Percentiles rank a stretch among this genome's conserved stretches.
Evolutionary conservation across 2,113 vertebrate species (phyloP).

Genomic region (Cichladusa arquata): DNA sequence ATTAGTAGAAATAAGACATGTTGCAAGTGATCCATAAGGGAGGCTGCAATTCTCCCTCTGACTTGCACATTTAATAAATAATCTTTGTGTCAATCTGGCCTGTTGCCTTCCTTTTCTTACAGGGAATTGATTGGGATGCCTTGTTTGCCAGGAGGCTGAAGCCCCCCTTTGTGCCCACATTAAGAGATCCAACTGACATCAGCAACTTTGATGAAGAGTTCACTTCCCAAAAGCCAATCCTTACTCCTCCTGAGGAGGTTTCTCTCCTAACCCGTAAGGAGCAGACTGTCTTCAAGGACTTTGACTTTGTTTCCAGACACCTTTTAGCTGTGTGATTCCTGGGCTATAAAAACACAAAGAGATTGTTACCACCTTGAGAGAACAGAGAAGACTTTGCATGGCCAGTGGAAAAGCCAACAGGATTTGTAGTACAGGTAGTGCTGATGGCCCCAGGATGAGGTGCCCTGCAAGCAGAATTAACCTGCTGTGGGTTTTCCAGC

Average conservation of each 20-base stretch:
- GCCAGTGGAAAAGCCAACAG: background rate
- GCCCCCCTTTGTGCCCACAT: constrained; percentile 83
- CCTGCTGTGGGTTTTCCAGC: background rate
- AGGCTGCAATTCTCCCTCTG: background rate
- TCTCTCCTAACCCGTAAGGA: constrained; percentile 74
- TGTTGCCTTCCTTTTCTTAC: background rate
- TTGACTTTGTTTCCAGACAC: constrained; percentile 85
- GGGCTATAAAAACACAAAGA: background rate
- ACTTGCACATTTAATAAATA: background rate
- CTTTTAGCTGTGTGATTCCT: constrained; percentile 62
- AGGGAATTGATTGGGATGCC: constrained; percentile 88
- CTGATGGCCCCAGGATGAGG: background rate
- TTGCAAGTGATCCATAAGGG: background rate
- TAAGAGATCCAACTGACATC: constrained; percentile 79
- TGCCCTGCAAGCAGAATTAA: background rate
- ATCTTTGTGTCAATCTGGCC: background rate
- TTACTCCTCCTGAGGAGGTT: constrained; percentile 79
- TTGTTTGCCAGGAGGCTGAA: constrained; percentile 79
- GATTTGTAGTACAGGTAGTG: background rate
- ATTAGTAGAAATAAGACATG: background rate
- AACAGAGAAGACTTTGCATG: background rate
- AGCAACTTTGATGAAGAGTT: constrained; percentile 92
- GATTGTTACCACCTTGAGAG: background rate
- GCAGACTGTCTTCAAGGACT: constrained; percentile 84
- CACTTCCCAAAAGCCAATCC: constrained; percentile 81